Evolutionary conservation across 2,888 invertebrate genomes (phyloP).

Genomic region (Cylloceria caligata): DNA sequence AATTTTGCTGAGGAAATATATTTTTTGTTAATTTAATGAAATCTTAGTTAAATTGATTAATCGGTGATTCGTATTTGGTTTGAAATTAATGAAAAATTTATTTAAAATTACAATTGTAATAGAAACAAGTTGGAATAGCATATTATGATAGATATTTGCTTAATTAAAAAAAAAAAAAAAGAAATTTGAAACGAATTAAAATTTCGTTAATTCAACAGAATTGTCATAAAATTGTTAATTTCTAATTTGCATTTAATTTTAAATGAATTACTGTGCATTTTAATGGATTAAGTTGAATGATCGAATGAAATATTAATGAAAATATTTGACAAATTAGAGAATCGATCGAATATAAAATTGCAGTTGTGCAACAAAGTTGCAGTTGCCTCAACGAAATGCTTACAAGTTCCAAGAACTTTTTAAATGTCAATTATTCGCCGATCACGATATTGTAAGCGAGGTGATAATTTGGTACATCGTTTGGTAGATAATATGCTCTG

Average conservation of each 20-base stretch:
- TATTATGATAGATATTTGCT: neutral
- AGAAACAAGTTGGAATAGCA: neutral
- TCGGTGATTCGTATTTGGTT: neutral
- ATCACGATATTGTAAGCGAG: neutral
- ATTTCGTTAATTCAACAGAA: neutral
- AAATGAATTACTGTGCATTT: neutral
- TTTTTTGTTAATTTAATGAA: neutral
- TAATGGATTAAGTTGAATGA: neutral
- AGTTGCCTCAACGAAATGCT: no score
- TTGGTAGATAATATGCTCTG: slow-evolving; percentile 21
- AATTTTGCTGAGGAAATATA: neutral
- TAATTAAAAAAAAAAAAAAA: no score
- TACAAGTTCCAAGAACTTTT: neutral
- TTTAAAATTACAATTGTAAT: neutral
- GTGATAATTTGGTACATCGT: slow-evolving; percentile 35
- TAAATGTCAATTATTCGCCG: neutral
- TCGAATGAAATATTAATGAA: neutral
- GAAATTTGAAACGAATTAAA: no score
- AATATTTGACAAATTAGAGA: neutral
- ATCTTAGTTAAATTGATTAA: neutral
- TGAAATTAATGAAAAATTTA: neutral
- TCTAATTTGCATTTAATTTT: neutral
- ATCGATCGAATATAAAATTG: no score
- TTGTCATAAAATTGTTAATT: neutral
- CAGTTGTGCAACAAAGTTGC: no score